Evolutionary conservation across 2,888 invertebrate genomes (phyloP).

Genomic region (Dryocosmus kuriphilus): DNA sequence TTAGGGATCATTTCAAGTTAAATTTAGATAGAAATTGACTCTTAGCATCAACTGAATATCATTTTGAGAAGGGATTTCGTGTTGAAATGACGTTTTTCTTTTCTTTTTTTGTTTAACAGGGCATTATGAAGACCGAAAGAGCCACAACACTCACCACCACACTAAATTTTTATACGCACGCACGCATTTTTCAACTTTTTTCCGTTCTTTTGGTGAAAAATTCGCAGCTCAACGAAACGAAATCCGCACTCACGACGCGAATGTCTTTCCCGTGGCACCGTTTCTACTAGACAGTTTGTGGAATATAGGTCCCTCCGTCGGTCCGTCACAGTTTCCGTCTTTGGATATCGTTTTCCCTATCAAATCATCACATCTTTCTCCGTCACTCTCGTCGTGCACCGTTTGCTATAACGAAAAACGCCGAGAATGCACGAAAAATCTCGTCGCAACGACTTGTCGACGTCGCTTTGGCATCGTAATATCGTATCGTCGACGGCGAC

Average conservation of each 20-base stretch:
- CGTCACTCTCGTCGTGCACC: conserved; percentile 32
- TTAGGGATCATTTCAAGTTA: background rate
- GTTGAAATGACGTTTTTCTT: background rate
- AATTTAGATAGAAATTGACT: background rate
- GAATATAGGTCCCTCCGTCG: background rate
- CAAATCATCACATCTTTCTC: conserved; percentile 10
- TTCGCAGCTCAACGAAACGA: background rate
- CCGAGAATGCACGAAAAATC: background rate
- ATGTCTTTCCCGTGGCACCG: conserved; percentile 5
- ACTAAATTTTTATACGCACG: background rate
- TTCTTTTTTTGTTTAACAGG: background rate
- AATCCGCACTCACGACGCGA: conserved; percentile 24
- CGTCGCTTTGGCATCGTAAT: conserved; percentile 41
- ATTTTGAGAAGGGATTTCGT: background rate
- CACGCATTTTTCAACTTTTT: background rate
- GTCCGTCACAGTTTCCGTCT: conserved; percentile 24
- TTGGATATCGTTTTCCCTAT: conserved; percentile 14
- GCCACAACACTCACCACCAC: conserved; percentile 21
- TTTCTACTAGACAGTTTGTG: background rate
- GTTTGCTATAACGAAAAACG: conserved; percentile 8
- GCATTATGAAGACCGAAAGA: background rate
- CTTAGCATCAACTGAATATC: background rate
- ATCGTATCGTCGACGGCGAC: conserved; percentile 26
- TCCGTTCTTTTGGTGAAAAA: background rate
- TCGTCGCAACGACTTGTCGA: conserved; percentile 54